phyloP scores from a whole-genome alignment of 2,888 invertebrate genomes.

The Diploptera punctata region DNA sequence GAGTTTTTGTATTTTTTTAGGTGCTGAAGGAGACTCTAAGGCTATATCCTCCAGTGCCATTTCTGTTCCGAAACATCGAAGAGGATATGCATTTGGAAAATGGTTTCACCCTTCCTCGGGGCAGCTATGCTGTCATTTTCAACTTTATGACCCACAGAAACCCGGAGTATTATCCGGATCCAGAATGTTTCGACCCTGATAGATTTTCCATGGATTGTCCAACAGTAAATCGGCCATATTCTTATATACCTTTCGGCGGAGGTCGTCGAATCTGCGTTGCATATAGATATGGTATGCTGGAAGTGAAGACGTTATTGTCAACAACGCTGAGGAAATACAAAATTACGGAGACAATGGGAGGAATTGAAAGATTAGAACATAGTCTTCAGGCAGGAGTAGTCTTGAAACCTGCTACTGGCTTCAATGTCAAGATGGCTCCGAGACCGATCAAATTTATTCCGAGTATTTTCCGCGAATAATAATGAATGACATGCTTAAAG shows the following conservation, averaged over 20 bases:
- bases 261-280: constrained; percentile 39
- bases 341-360: not conserved
- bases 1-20: too few species aligned
- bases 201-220: constrained; percentile 53
- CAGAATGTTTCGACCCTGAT: constrained; percentile 51
- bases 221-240: constrained; percentile 48
- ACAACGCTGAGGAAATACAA: constrained; percentile 30
- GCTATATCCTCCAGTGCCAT: constrained; percentile 37
- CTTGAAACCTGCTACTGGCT: too few species aligned
- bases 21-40: constrained; percentile 41
- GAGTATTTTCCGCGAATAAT: too few species aligned
- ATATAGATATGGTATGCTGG: constrained; percentile 37
- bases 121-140: not conserved
- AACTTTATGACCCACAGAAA: not conserved
- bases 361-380: not conserved
- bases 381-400: too few species aligned
- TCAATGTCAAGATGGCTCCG: too few species aligned
- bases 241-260: constrained; percentile 47
- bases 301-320: constrained; percentile 39
- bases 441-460: too few species aligned
- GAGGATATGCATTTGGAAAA: constrained; percentile 12
- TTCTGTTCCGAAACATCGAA: constrained; percentile 17
- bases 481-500: too few species aligned
- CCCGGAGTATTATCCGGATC: not conserved
- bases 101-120: not conserved